Conservation (phyloP, 2,888 invertebrate species). For the Scaptomyza reducta region DNA sequence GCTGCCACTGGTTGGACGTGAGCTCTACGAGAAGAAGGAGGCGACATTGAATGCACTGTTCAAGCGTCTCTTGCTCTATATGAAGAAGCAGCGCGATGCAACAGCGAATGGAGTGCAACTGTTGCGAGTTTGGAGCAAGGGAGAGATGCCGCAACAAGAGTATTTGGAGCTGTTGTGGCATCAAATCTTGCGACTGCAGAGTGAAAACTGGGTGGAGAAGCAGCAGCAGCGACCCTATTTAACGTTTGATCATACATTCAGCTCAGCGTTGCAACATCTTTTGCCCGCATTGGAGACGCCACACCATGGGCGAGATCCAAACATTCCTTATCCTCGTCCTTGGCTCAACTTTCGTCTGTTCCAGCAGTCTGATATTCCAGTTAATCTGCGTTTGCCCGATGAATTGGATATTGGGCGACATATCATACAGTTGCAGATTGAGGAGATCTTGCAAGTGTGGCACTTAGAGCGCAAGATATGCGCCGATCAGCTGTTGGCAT, state of each 20-base stretch:
- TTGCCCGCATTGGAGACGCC: conserved; percentile 86
- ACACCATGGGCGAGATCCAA: conserved; percentile 84
- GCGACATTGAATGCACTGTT: conserved; percentile 94
- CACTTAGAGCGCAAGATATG: conserved; percentile 96
- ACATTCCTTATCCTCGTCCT: conserved; percentile 94
- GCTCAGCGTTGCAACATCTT: conserved; percentile 97
- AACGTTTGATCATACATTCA: conserved; percentile 96
- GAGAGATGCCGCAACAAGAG: conserved; percentile 93
- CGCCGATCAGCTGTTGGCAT: conserved; percentile 94
- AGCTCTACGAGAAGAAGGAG: conserved; percentile 97
- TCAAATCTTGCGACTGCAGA: conserved; percentile 93
- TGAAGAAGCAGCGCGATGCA: conserved; percentile 95
- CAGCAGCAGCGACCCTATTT: conserved; percentile 97
- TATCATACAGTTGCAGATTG: conserved; percentile 97
- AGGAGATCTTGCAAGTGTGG: conserved; percentile 94
- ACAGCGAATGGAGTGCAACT: conserved; percentile 90
- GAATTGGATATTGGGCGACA: conserved; percentile 99
- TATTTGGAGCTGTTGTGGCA: conserved; percentile 98
- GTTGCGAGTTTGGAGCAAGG: conserved; percentile 95
- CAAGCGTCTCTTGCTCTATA: conserved; percentile 94
- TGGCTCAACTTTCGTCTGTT: conserved; percentile 97
- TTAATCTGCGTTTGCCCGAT: conserved; percentile 95
- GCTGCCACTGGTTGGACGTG: conserved; percentile 97
- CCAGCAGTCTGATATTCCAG: conserved; percentile 97
- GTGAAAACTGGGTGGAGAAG: conserved; percentile 98